phyloP scores from a whole-genome alignment of 92 coral and sea anemone species.

The Palythoa grandis region DNA sequence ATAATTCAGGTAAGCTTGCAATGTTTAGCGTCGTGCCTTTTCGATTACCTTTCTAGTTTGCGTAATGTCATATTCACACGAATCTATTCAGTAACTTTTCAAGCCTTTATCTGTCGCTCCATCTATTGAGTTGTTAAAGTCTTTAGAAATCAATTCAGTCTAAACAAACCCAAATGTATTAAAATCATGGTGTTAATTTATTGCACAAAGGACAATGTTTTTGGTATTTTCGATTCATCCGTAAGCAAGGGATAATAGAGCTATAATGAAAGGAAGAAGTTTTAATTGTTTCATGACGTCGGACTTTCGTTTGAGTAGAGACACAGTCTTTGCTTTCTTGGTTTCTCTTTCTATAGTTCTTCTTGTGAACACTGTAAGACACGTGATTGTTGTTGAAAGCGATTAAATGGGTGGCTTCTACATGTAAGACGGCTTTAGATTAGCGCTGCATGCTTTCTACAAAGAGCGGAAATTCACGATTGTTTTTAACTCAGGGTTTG shows the following conservation, averaged over 20 bases:
- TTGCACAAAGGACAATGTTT: not conserved
- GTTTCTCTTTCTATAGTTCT: not conserved
- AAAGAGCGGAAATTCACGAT: conserved; percentile 12
- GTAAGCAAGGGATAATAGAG: not conserved
- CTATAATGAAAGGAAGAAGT: not conserved
- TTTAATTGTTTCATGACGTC: conserved; percentile 3
- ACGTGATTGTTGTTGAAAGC: not conserved
- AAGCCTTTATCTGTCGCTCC: not conserved
- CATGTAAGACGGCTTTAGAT: not conserved
- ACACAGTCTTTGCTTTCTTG: not conserved
- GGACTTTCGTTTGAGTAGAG: not conserved
- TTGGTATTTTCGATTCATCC: not conserved
- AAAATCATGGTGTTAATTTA: conserved; percentile 7
- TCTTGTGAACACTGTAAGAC: not conserved
- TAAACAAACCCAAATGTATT: not conserved
- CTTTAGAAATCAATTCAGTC: not conserved
- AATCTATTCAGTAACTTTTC: not conserved
- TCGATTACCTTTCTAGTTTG: not conserved
- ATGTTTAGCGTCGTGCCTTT: not conserved
- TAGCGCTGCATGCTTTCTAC: not conserved
- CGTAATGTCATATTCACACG: not conserved
- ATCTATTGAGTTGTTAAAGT: conserved; percentile 3
- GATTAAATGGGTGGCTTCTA: not conserved
- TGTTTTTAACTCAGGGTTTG: not conserved
- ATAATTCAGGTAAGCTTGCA: conserved; percentile 52